phyloP scores from a whole-genome alignment of 1,140 invertebrate genomes.

The Conus ventricosus region DNA sequence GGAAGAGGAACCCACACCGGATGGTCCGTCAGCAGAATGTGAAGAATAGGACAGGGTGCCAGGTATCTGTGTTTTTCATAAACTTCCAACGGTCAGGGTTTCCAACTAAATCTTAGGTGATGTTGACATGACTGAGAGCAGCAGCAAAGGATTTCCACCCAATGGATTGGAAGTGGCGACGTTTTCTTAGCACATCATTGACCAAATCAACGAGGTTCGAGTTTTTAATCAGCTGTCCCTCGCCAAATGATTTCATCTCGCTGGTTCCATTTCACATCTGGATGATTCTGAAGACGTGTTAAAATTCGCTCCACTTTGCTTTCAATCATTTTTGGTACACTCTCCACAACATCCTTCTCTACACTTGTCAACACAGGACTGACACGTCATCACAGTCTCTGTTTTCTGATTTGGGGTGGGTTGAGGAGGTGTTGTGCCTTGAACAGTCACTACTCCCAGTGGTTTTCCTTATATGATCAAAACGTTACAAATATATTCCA shows the following conservation, averaged over 20 bases:
- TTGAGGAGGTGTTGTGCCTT: too few relatives aligned
- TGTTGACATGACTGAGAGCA: background rate
- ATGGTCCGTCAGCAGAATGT: too few relatives aligned
- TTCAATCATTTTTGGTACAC: constrained; percentile 4
- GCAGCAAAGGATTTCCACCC: constrained; percentile 15
- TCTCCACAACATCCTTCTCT: constrained; percentile 9
- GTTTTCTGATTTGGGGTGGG: too few relatives aligned
- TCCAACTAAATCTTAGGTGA: constrained; percentile 8
- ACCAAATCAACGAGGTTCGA: constrained; percentile 23
- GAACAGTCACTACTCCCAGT: background rate
- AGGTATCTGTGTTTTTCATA: background rate
- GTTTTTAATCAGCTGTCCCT: background rate
- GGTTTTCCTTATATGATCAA: background rate
- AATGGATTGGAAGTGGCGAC: background rate
- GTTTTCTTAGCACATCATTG: constrained; percentile 10
- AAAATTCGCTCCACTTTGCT: constrained; percentile 25
- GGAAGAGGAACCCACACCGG: too few relatives aligned
- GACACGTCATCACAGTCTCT: too few relatives aligned
- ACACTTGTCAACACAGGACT: background rate
- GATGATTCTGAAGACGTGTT: background rate
- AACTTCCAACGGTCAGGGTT: constrained; percentile 12
- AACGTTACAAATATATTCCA: background rate
- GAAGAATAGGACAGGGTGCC: too few relatives aligned
- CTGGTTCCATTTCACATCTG: constrained; percentile 22
- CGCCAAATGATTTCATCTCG: background rate